Conservation (phyloP, 2,888 invertebrate genomes). For the Tiphia femorata region DNA sequence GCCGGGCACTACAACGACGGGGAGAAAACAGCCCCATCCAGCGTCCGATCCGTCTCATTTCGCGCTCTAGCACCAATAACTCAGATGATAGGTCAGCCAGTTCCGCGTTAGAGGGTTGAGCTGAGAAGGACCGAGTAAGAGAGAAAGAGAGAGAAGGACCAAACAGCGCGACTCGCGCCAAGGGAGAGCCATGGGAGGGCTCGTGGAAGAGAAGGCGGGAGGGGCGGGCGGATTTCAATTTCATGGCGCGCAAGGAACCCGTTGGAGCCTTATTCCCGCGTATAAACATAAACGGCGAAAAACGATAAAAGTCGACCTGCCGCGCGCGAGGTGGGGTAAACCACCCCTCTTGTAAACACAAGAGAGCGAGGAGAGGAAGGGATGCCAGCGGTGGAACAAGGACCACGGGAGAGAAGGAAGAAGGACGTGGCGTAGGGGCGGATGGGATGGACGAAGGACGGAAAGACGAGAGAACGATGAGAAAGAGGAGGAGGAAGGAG, state of each 20-base stretch:
- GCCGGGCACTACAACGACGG: background rate
- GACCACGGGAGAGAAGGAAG: background rate
- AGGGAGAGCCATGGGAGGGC: background rate
- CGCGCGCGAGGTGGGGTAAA: constrained; percentile 11
- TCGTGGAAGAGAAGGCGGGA: background rate
- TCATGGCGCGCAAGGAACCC: constrained; percentile 38
- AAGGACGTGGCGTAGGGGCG: background rate
- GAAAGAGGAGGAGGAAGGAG: background rate
- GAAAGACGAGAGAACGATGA: background rate
- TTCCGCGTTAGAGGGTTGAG: too few relatives aligned
- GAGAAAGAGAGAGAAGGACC: background rate
- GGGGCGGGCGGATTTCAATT: constrained; percentile 47
- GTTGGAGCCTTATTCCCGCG: constrained; percentile 39
- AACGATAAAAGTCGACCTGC: constrained; percentile 37
- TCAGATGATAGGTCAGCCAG: constrained; percentile 29
- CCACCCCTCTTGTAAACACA: too few relatives aligned
- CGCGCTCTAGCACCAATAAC: constrained; percentile 30
- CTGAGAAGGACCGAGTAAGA: too few relatives aligned
- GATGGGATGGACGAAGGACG: constrained; percentile 1
- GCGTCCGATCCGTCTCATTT: constrained; percentile 25
- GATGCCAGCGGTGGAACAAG: background rate
- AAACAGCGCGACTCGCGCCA: too few relatives aligned
- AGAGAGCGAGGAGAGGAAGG: constrained; percentile 6
- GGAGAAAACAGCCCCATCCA: constrained; percentile 22
- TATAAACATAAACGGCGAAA: constrained; percentile 47